Evolutionary conservation across 2,113 vertebrate genomes (phyloP).

Genomic region (Guaruba guarouba): DNA sequence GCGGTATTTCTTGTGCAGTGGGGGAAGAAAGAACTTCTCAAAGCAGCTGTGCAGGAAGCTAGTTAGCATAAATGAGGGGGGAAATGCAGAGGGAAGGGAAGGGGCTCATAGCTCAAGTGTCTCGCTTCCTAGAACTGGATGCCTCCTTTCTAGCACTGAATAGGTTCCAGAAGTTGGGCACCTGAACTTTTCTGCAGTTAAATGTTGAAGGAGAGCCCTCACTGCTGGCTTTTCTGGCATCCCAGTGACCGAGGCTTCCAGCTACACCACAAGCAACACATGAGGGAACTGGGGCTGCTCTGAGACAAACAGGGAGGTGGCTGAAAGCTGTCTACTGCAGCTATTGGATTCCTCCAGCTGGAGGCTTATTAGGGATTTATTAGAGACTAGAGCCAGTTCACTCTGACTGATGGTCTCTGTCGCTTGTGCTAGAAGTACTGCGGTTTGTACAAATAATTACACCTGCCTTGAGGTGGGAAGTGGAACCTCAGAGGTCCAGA

Average conservation of each 20-base stretch:
- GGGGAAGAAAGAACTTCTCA: neutral
- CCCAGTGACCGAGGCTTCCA: neutral
- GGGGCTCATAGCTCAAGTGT: neutral
- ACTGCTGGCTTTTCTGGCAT: neutral
- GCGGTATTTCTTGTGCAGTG: neutral
- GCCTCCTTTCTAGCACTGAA: neutral
- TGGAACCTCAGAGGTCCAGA: neutral
- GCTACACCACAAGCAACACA: rapidly evolving
- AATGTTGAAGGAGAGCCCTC: neutral
- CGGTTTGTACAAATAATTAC: neutral
- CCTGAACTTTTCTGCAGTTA: neutral
- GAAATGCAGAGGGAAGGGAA: neutral
- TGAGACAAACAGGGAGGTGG: neutral
- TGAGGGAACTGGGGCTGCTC: neutral
- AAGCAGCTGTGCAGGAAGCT: neutral
- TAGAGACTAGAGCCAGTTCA: neutral
- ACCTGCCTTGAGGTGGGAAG: neutral
- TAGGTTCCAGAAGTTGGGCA: neutral
- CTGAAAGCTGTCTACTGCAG: neutral
- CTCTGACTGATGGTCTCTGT: neutral
- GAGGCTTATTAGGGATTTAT: neutral
- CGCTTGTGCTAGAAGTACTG: neutral
- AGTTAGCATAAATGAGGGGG: neutral
- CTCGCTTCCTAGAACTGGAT: neutral
- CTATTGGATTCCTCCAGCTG: neutral